A percentile compares a stretch with the other conserved stretches of the same genome.
These are phyloP conservation scores for Ptychobarbus kaznakovi DNA, from an alignment of 2,797 vertebrate genomes.

Conservation along the genomic window DNA sequence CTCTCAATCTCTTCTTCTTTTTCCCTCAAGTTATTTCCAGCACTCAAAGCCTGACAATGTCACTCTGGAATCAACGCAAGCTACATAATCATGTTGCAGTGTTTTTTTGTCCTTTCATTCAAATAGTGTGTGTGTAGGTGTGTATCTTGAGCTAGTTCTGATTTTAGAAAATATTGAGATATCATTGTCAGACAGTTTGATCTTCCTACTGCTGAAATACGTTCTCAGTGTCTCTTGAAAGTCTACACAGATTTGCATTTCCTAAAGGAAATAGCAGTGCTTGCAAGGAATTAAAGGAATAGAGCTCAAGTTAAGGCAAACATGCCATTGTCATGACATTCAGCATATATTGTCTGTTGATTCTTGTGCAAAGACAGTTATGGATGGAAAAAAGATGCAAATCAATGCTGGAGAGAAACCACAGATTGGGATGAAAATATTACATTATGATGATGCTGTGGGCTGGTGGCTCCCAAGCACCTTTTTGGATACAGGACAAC, in stretches of 20 bases:
- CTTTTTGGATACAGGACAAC: constrained; percentile 36
- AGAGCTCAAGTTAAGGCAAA: background rate
- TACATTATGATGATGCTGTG: background rate
- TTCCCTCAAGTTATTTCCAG: constrained; percentile 28
- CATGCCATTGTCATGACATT: background rate
- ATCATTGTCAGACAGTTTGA: constrained; percentile 54
- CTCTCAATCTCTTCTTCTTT: constrained; percentile 23
- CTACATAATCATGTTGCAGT: constrained; percentile 12
- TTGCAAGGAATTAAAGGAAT: background rate
- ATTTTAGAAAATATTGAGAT: constrained; percentile 57
- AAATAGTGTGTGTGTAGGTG: constrained; percentile 14
- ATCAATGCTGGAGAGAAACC: background rate
- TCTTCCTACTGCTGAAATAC: constrained; percentile 49
- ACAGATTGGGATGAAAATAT: background rate
- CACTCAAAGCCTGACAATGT: constrained; percentile 44
- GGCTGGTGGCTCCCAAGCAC: constrained; percentile 5
- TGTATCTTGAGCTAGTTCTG: constrained; percentile 34
- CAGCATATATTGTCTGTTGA: background rate
- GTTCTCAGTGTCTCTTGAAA: constrained; percentile 39
- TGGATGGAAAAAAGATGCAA: background rate
- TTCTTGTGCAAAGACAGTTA: background rate
- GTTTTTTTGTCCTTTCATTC: background rate
- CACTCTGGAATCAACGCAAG: constrained; percentile 27
- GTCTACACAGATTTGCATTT: constrained; percentile 18
- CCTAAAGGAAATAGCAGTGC: background rate